A percentile compares a stretch with the other conserved stretches of the same genome.
Evolutionary conservation across 2,888 invertebrate genomes (phyloP).

Genomic region (Xanthorhoe designata): DNA sequence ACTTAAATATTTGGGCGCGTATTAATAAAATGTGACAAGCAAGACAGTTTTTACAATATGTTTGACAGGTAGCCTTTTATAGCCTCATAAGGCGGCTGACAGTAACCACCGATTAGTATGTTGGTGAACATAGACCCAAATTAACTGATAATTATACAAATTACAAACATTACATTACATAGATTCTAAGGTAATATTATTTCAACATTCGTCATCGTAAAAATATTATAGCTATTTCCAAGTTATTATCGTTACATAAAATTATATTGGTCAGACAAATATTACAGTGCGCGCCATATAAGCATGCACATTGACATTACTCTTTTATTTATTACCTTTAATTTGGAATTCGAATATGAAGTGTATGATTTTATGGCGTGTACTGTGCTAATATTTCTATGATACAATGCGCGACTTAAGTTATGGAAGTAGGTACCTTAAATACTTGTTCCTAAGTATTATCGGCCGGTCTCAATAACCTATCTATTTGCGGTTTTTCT

Average conservation of each 20-base stretch:
- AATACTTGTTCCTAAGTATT: slow-evolving; percentile 30
- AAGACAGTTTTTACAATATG: too few species aligned
- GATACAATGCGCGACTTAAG: slow-evolving; percentile 39
- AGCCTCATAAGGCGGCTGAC: neutral
- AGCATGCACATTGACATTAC: slow-evolving; percentile 1
- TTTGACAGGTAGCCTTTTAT: neutral
- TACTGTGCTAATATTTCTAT: slow-evolving; percentile 21
- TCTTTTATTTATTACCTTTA: neutral
- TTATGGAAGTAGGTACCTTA: slow-evolving; percentile 38
- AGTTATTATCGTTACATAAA: slow-evolving; percentile 20
- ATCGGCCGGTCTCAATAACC: too few species aligned
- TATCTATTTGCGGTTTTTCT: too few species aligned
- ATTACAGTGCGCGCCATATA: slow-evolving; percentile 8
- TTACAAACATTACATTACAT: slow-evolving; percentile 13
- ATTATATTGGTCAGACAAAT: slow-evolving; percentile 29
- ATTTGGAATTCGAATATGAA: too few species aligned
- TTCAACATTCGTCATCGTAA: slow-evolving; percentile 19
- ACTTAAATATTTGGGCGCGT: too few species aligned
- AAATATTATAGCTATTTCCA: slow-evolving; percentile 24
- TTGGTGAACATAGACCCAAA: slow-evolving; percentile 8
- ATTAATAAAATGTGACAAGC: too few species aligned
- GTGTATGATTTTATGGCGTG: slow-evolving; percentile 10
- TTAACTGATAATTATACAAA: neutral
- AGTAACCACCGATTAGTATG: slow-evolving; percentile 1
- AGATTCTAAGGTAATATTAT: slow-evolving; percentile 1